These are phyloP conservation scores for Sapajus apella DNA, from an alignment of 2,113 vertebrate genomes.

Conservation along the genomic window DNA sequence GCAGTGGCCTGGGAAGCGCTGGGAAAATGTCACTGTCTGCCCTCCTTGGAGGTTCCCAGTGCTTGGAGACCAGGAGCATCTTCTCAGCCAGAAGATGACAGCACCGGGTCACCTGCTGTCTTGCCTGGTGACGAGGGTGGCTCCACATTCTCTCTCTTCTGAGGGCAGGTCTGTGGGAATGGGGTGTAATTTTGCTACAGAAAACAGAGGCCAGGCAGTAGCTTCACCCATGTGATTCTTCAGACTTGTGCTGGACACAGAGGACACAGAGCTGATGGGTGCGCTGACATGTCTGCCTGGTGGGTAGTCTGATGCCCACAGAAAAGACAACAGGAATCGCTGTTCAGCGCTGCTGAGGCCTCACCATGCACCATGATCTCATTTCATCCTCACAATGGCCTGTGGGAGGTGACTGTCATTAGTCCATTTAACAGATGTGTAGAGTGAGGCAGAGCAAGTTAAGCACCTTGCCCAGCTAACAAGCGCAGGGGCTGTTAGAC, in stretches of 20 bases:
- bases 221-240: neutral
- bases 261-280: neutral
- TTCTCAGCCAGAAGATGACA: neutral
- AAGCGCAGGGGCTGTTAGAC: neutral
- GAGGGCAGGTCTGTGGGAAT: neutral
- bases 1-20: neutral
- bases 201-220: neutral
- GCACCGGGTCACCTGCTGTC: neutral
- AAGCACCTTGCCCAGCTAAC: neutral
- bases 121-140: neutral
- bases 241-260: neutral
- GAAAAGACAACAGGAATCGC: accelerated
- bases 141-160: neutral
- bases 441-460: neutral
- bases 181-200: neutral
- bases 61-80: neutral
- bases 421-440: neutral
- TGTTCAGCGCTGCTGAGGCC: accelerated
- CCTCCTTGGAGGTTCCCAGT: neutral
- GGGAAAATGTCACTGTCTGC: neutral
- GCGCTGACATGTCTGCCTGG: accelerated
- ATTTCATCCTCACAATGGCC: neutral
- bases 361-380: neutral
- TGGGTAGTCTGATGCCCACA: neutral
- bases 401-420: neutral